A percentile compares a stretch with the other conserved stretches of the same genome.
These are phyloP conservation scores for Gavialis gangeticus DNA, from an alignment of 2,113 vertebrate species.

Conservation along the genomic window DNA sequence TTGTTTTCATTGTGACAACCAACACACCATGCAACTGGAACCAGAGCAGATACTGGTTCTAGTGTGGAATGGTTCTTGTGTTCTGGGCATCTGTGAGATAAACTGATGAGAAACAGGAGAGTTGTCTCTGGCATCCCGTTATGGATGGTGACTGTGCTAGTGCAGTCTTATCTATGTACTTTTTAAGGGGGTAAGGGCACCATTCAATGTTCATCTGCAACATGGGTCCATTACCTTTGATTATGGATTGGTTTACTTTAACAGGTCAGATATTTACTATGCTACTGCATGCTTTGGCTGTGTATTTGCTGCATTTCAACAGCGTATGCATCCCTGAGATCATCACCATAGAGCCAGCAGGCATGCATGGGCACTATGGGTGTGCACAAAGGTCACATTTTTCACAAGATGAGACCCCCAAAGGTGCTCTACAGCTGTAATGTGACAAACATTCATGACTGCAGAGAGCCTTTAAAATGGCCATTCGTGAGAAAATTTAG, in stretches of 20 bases:
- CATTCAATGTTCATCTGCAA: background rate
- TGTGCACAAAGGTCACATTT: too few species aligned
- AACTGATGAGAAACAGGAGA: background rate
- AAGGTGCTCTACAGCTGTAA: too few species aligned
- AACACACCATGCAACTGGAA: background rate
- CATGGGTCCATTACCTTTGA: background rate
- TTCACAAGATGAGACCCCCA: too few species aligned
- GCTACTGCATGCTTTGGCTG: background rate
- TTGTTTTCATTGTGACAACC: background rate
- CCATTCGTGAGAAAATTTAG: too few species aligned
- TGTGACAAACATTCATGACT: too few species aligned
- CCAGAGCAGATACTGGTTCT: background rate
- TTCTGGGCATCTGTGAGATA: background rate
- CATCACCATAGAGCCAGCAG: background rate
- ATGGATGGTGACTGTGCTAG: background rate
- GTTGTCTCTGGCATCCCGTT: background rate
- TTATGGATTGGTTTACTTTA: background rate
- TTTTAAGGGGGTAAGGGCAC: background rate
- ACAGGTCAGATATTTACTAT: accelerated
- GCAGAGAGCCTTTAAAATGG: too few species aligned
- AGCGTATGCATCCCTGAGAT: accelerated
- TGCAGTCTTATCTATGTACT: background rate
- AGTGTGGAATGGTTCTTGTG: background rate
- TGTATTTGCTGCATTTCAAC: background rate
- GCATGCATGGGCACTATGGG: too few species aligned